Conservation (phyloP, 2,888 invertebrate species). For the Bursaphelenchus okinawaensis region DNA sequence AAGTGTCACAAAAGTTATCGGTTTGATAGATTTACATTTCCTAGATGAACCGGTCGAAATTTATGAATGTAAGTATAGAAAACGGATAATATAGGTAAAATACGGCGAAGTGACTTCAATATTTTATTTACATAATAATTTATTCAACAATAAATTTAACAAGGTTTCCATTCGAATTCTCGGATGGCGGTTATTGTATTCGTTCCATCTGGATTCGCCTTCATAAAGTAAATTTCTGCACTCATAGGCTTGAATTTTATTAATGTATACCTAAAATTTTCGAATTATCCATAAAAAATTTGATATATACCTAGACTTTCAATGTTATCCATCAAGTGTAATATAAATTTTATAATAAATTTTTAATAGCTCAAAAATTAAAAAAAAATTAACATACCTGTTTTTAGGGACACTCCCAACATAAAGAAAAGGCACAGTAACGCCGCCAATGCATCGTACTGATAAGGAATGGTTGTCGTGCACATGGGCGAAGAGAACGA, state of each 20-base stretch:
- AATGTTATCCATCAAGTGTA: not conserved
- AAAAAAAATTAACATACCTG: too few species aligned
- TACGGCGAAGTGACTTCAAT: too few species aligned
- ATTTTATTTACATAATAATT: too few species aligned
- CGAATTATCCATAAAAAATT: not conserved
- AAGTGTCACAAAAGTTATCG: too few species aligned
- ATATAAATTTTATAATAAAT: too few species aligned
- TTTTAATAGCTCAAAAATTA: not conserved
- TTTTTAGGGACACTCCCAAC: conserved; percentile 49
- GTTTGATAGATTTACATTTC: too few species aligned
- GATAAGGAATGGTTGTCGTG: conserved; percentile 41
- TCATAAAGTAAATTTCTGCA: conserved; percentile 23
- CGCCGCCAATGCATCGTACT: conserved; percentile 39
- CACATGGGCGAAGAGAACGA: conserved; percentile 47
- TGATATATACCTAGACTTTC: not conserved
- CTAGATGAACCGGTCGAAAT: too few species aligned
- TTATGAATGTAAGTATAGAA: too few species aligned
- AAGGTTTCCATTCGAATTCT: conserved; percentile 24
- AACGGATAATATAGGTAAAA: too few species aligned
- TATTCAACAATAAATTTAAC: conserved; percentile 17
- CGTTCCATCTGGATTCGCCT: conserved; percentile 26
- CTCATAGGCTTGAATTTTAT: conserved; percentile 20
- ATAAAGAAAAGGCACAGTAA: conserved; percentile 44
- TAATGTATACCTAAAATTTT: conserved; percentile 26
- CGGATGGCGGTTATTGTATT: conserved; percentile 12